Evolutionary conservation across 2,113 vertebrate genomes (phyloP).

Genomic region (Carlito syrichta): DNA sequence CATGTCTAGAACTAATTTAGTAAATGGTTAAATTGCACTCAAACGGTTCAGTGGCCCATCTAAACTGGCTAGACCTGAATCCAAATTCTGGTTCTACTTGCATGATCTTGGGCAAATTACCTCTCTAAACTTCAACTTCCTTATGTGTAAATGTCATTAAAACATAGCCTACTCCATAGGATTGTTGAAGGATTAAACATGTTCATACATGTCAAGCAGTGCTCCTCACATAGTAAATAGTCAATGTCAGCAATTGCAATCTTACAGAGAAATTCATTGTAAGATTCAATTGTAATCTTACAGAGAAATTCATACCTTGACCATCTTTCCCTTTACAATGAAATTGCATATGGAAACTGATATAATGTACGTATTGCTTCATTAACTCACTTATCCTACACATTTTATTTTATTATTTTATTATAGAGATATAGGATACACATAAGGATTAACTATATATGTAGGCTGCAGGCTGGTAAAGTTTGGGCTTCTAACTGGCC

Average conservation of each 20-base stretch:
- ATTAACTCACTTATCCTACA: neutral
- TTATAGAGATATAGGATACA: no score
- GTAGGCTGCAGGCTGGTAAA: no score
- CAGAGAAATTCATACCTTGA: neutral
- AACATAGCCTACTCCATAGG: neutral
- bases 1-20: neutral
- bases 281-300: neutral
- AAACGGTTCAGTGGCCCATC: neutral
- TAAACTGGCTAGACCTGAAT: neutral
- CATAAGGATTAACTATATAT: no score
- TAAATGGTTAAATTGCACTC: neutral
- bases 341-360: neutral
- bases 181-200: neutral
- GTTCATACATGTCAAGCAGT: neutral
- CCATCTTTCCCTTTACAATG: neutral
- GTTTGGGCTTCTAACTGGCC: no score
- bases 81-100: neutral
- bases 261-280: neutral
- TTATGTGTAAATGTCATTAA: neutral
- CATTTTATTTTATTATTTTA: no score
- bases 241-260: neutral
- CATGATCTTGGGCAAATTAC: neutral
- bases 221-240: neutral
- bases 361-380: neutral
- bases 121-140: neutral